Conservation (phyloP, 2,113 vertebrate species). For the Carassius carassius region DNA sequence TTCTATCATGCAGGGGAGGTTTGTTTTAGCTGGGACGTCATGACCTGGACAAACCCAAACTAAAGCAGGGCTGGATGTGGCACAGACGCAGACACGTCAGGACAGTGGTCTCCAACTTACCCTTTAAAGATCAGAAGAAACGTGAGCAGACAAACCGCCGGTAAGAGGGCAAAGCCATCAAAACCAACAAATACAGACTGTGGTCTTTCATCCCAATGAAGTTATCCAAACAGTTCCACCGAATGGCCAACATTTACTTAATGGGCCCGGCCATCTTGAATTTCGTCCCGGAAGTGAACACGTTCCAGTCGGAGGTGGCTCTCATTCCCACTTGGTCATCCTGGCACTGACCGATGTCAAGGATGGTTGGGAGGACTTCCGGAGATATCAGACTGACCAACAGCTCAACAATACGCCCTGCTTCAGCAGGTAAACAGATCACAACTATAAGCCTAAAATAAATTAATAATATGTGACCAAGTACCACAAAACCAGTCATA, state of each 20-base stretch:
- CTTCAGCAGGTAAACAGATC: conserved; percentile 59
- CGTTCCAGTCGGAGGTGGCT: conserved; percentile 86
- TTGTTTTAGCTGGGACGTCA: conserved; percentile 51
- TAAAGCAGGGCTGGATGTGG: conserved; percentile 70
- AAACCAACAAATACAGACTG: conserved; percentile 89
- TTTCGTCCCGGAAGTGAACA: conserved; percentile 87
- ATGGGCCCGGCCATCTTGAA: conserved; percentile 83
- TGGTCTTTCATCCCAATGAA: conserved; percentile 89
- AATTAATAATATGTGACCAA: too few species aligned
- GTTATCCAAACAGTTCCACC: conserved; percentile 88
- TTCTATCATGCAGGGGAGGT: conserved; percentile 13
- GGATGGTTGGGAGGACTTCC: conserved; percentile 91
- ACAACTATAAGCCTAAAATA: not conserved
- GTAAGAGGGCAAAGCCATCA: conserved; percentile 82
- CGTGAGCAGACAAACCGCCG: conserved; percentile 82
- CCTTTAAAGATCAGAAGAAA: conserved; percentile 72
- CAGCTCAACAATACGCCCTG: conserved; percentile 85
- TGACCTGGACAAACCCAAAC: conserved; percentile 68
- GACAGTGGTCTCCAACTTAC: conserved; percentile 81
- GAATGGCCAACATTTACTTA: conserved; percentile 91
- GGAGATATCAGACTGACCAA: conserved; percentile 84
- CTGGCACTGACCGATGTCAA: conserved; percentile 86
- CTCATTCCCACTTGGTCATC: conserved; percentile 86
- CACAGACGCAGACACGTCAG: conserved; percentile 75
- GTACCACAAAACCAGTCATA: too few species aligned